Evolutionary conservation across 2,888 invertebrate species (phyloP), one percentile per base, ranked within the genome.

Genomic region (Cheilosia pagana): DNA sequence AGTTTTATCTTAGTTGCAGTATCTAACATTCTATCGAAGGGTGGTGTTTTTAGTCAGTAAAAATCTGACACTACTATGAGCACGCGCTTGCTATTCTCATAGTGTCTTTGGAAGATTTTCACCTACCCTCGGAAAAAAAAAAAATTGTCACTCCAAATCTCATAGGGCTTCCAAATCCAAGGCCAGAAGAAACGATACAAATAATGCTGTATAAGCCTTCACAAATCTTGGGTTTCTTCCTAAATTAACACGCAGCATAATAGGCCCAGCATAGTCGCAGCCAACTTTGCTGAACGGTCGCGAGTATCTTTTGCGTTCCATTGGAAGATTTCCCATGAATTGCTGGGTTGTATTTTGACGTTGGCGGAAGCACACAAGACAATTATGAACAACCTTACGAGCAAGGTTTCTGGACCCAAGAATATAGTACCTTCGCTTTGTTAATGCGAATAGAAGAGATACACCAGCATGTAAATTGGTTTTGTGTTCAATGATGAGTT

Each of bases 261-360:
- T 71, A 5, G 75, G 71, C 0, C 79, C 67, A 1, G 72, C 79
- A 12, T 79, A 76, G 21, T 86, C 76, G 14, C 75, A 63, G 3
- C 72, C 57, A 2, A 52, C 70, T 59, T 23, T 72, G 81, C 8
- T 70, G 53, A 41, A 82, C 70, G 52, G n/a, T n/a, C n/a, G n/a
- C n/a, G n/a, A n/a, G n/a, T n/a, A n/a, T n/a, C 86, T 76, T 19
- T 45, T 31, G 28, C 71, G 71, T 1, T 82, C 82, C 3, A 68
- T 52, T 23, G 71, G 57, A 14, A 79, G 60, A 28, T 71, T 85
- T 60, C 79, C 81, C 81, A 14, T 76, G 39, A 35, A 81, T 67
- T 28, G 70, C 65, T 28, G 12, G 78, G 6, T 45, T 45, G 55
- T 8, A 16, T 8, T 43, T 39, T 25, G 31, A 59, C 31, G 16